Conservation (phyloP, 2,113 vertebrate genomes). For the Nerophis lumbriciformis region DNA sequence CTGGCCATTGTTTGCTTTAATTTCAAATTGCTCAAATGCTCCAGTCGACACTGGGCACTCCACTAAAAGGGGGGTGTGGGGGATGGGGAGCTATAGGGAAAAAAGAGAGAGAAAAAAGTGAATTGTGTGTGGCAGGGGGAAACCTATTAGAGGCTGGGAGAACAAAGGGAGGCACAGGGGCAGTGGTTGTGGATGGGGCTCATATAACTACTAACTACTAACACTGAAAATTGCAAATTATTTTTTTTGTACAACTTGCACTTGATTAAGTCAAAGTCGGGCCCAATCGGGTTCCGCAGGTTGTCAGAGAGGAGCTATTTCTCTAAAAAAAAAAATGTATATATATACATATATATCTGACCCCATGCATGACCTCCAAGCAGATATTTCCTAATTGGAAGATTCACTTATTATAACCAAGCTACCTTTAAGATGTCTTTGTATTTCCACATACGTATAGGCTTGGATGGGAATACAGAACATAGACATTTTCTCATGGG, state of each 20-base stretch:
- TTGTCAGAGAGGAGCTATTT: conserved; percentile 29
- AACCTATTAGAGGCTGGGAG: conserved; percentile 69
- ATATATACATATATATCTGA: conserved; percentile 1
- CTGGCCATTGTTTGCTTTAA: conserved; percentile 74
- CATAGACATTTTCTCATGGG: too few relatives aligned
- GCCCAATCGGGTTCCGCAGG: conserved; percentile 37
- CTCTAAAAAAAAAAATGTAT: conserved; percentile 16
- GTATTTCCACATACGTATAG: conserved; percentile 6
- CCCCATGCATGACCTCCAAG: conserved; percentile 25
- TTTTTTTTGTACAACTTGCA: conserved; percentile 57
- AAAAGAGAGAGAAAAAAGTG: conserved; percentile 56
- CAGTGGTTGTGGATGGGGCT: conserved; percentile 49
- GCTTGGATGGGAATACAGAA: background rate
- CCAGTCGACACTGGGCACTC: conserved; percentile 68
- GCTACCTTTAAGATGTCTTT: conserved; percentile 6
- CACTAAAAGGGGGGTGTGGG: conserved; percentile 60
- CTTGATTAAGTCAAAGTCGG: conserved; percentile 58
- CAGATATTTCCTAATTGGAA: conserved; percentile 31
- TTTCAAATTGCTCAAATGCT: conserved; percentile 76
- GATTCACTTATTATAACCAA: conserved; percentile 12
- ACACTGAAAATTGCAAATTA: conserved; percentile 65
- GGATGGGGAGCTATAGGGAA: conserved; percentile 39
- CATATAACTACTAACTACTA: conserved; percentile 48
- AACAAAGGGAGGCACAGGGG: conserved; percentile 68
- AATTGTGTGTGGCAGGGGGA: conserved; percentile 70